Conservation (phyloP, 2,888 invertebrate species). For the Macrostomum cliftonense region DNA sequence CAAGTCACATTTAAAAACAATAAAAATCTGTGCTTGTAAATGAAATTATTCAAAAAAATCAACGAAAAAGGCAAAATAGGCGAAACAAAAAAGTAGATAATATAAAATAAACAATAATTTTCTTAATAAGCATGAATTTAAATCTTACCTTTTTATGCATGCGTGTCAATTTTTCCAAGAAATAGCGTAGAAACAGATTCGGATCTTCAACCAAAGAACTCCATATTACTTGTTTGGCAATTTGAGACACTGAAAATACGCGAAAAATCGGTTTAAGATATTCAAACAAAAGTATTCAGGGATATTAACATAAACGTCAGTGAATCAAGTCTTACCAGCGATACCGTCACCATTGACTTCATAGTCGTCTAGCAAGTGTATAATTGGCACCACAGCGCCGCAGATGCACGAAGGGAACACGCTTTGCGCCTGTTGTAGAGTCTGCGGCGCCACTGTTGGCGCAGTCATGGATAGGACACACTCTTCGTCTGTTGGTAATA, state of each 20-base stretch:
- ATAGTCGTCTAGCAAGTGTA: constrained; percentile 78
- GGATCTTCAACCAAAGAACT: constrained; percentile 92
- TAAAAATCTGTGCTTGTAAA: too few species aligned
- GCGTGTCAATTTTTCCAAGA: constrained; percentile 70
- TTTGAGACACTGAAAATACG: constrained; percentile 69
- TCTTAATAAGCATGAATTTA: too few species aligned
- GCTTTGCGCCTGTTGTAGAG: constrained; percentile 68
- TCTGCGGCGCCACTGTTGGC: constrained; percentile 5
- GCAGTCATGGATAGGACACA: background rate
- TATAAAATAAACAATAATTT: too few species aligned
- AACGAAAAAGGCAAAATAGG: too few species aligned
- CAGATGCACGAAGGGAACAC: constrained; percentile 90
- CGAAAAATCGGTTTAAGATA: constrained; percentile 3
- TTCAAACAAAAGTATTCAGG: background rate
- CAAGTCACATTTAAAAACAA: too few species aligned
- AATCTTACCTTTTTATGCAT: constrained; percentile 37
- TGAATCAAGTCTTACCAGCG: constrained; percentile 28
- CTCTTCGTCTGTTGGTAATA: background rate
- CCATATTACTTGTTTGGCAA: constrained; percentile 92
- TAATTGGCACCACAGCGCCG: constrained; percentile 80
- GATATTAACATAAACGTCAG: background rate
- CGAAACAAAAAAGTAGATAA: too few species aligned
- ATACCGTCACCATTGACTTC: constrained; percentile 80
- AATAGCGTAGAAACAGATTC: constrained; percentile 77
- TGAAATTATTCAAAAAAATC: too few species aligned